Base-by-base conservation (phyloP, 2,888 invertebrate genomes). In the Agrenia bidenticulata region DNA sequence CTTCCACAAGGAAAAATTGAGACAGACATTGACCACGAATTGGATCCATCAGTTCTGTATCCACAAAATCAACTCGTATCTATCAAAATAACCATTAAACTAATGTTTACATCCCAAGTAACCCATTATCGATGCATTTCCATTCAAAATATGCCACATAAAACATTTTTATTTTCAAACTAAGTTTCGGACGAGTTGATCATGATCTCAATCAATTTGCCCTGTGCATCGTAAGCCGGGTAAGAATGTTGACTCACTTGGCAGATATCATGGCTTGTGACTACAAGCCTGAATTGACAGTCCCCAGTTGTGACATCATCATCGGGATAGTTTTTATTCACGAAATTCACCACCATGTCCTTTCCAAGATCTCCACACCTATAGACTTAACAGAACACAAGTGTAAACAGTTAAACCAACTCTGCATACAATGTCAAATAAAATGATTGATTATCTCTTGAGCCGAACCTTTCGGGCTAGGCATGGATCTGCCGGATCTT, bases 31-130 rank as follows among this genome's bases (percentile, higher is more conserved):
- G 74, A 9, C 77, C 77, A 42, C 74, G 66, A 1, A 72, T 54
- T 1, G 77, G 77, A 17, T 63, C 54, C 57, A 76, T 66, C 59
- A 77, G 60, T 59, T 75, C 73, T 1, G 76, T 76, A 50, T 77
- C 77, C n/a, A 76, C 75, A 62, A 77, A 76, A 49, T 77, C 77
- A 1, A 77, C 71, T 17, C 77, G 61, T 7, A 76, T 59, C 76
- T 77, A 32, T 4, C 59, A 17, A 51, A 39, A 42, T 23, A 23
- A 15, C 5, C 26, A 51, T 51, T 51, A 51, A 45, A 45, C 4
- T 45, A 45, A 45, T 7, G 4, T 32, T 32, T 32, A 32, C 32
- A 32, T 32, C 32, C 4, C 32, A 32, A 32, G 11, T 11, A 11
- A 7, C 32, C 11, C 4, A 4, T 32, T n/a, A n/a, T n/a, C n/a